These are phyloP conservation scores for human (Homo sapiens) DNA, from an alignment of 2,113 vertebrate species.

Conservation along the genomic window DNA sequence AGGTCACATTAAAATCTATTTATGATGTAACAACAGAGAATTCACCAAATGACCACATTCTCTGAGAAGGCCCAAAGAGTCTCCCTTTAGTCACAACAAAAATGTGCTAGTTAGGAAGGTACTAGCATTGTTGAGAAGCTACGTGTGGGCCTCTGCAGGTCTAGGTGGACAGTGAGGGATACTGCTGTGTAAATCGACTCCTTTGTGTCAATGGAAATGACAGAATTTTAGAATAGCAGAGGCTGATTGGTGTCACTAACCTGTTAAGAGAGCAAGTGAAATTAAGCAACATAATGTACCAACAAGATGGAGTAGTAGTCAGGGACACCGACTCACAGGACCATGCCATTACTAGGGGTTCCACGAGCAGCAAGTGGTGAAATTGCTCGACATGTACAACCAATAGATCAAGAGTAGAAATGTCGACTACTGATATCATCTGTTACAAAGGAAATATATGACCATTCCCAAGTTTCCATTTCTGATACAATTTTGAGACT, in stretches of 20 bases:
- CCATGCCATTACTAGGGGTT: not conserved
- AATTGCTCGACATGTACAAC: not conserved
- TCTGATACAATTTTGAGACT: not conserved
- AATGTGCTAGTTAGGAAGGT: not conserved
- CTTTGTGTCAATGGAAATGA: not conserved
- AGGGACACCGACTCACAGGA: not conserved
- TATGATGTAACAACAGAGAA: not conserved
- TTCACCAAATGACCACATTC: not conserved
- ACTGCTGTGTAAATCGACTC: not conserved
- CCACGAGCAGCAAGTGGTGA: not conserved
- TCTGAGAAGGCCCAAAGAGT: not conserved
- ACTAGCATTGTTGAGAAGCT: not conserved
- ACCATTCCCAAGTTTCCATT: not conserved
- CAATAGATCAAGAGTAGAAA: not conserved
- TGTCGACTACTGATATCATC: not conserved
- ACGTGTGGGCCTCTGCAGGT: not conserved
- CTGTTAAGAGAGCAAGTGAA: not conserved
- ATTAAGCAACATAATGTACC: not conserved
- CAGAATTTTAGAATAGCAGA: not conserved
- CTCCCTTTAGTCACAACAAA: not conserved
- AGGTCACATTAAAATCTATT: not conserved
- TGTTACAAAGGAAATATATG: not conserved
- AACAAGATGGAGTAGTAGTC: not conserved
- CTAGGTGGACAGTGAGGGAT: not conserved
- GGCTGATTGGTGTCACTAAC: not conserved